Base-by-base conservation (phyloP, 2,888 invertebrate species). In the Hipparchia sbordonii region DNA sequence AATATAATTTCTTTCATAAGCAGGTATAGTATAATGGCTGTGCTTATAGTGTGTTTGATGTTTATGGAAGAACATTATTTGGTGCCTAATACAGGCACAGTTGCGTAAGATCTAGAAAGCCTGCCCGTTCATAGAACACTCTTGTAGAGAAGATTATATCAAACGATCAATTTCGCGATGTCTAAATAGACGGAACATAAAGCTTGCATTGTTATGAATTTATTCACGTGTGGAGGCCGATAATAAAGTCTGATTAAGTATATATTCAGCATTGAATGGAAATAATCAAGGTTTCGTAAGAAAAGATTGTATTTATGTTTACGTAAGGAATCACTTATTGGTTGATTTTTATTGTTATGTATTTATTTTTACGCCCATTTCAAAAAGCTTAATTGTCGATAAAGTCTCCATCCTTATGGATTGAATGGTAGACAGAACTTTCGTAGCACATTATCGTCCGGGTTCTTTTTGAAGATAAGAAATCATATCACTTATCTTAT, bases 71-170 rank as follows among this genome's bases (percentile, higher is more conserved):
- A 57, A 56, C 57, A 70, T 72, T 67, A 72, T 67, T 70, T 52
- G 69, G 74, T 70, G 71, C 72, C 74, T 67, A 72, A 74, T 74
- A 61, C 52, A 72, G 71, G n/a, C 68, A 60, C 70, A 69, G 74
- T 74, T 72, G 62, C 67, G 74, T 66, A 72, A 74, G 56, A 72
- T 67, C 61, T 74, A 74, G 74, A 72, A 74, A 74, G 74, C 72
- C 67, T 72, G 69, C 52, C 57, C 62, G 61, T 46, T 67, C 61
- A 57, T 67, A 71, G 56, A 71, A 61, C 68, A 67, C 57, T 63
- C 67, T 65, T 71, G 74, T 46, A 56, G 62, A 48, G 67, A 74
- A 74, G 68, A 69, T 68, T 71, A 71, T 72, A 67, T 68, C 67
- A 39, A 68, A 54, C 71, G 46, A 74, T 66, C 68, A 71, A 68